Evolutionary conservation across 2,888 invertebrate species (phyloP).

Genomic region (Omphaloscelis lunosa): DNA sequence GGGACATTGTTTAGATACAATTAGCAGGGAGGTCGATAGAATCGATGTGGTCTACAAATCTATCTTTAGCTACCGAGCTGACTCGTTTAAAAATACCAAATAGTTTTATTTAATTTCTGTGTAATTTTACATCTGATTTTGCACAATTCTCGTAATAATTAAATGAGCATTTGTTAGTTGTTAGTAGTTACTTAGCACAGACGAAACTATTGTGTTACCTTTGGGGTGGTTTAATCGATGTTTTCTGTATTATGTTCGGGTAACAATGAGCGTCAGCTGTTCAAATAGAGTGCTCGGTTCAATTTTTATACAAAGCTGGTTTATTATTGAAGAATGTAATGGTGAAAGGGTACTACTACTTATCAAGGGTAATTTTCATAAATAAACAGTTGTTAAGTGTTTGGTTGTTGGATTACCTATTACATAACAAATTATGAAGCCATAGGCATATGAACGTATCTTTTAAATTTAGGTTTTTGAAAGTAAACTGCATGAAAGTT

Average conservation of each 20-base stretch:
- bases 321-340: slow-evolving; percentile 46
- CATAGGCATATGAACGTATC: background rate
- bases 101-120: background rate
- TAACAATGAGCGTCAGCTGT: slow-evolving; percentile 51
- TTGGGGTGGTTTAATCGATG: slow-evolving; percentile 44
- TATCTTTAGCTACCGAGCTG: background rate
- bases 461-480: background rate
- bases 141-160: background rate
- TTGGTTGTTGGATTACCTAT: slow-evolving; percentile 1
- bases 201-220: slow-evolving; percentile 27
- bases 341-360: slow-evolving; percentile 37
- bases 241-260: slow-evolving; percentile 40
- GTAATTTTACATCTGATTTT: slow-evolving; percentile 5
- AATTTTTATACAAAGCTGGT: slow-evolving; percentile 46
- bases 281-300: slow-evolving; percentile 40
- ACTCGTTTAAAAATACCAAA: slow-evolving; percentile 4
- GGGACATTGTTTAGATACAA: slow-evolving; percentile 54
- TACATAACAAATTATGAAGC: background rate
- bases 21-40: slow-evolving; percentile 38
- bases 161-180: slow-evolving; percentile 1
- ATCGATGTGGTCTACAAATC: slow-evolving; percentile 20
- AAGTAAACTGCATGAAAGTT: background rate
- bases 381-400: slow-evolving; percentile 16
- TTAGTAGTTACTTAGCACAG: slow-evolving; percentile 20
- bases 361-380: slow-evolving; percentile 30